Base-by-base conservation (phyloP, 2,888 invertebrate species). In the Zygothrica quintamaculata region DNA sequence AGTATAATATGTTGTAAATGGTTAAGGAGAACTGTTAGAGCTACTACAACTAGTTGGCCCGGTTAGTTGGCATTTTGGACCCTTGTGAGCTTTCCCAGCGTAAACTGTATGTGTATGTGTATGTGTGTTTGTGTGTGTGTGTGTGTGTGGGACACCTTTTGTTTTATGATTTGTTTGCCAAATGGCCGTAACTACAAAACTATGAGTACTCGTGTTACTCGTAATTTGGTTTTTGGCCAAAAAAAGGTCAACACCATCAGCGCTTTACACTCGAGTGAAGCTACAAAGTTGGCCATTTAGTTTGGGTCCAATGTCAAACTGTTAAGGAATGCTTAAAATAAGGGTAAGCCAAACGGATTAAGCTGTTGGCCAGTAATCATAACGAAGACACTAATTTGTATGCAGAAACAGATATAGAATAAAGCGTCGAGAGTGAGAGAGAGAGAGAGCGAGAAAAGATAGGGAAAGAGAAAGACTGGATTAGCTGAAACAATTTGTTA, bases 71-170 rank as follows among this genome's bases (percentile, higher is more conserved):
- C 40, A 13, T 3, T 15, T 43, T 56, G 59, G 58, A 47, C 65
- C 18, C 18, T 22, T 70, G 69, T 71, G 71, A 70, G 70, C 71
- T 77, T 75, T 77, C 77, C 77, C 77, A 77, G 80, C 79, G 60
- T 66, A 73, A 65, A 68, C n/a, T n/a, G n/a, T n/a, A n/a, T n/a
- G n/a, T n/a, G n/a, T n/a, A n/a, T n/a, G n/a, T n/a, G n/a, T n/a
- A n/a, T n/a, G n/a, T n/a, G n/a, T n/a, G n/a, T n/a, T n/a, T n/a
- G n/a, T n/a, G n/a, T n/a, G n/a, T n/a, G n/a, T n/a, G n/a, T n/a
- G n/a, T n/a, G n/a, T n/a, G 34, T 47, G 62, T 40, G 47, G 47
- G 48, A 37, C 44, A 46, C 56, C 56, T 59, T 33, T 37, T n/a
- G 3, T 34, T n/a, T 34, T 34, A 3, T 34, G 5, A 5, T 34